A percentile compares a stretch with the other conserved stretches of the same genome.
These are phyloP conservation scores for Cinclus cinclus DNA, from an alignment of 2,113 vertebrate genomes.

Conservation along the genomic window DNA sequence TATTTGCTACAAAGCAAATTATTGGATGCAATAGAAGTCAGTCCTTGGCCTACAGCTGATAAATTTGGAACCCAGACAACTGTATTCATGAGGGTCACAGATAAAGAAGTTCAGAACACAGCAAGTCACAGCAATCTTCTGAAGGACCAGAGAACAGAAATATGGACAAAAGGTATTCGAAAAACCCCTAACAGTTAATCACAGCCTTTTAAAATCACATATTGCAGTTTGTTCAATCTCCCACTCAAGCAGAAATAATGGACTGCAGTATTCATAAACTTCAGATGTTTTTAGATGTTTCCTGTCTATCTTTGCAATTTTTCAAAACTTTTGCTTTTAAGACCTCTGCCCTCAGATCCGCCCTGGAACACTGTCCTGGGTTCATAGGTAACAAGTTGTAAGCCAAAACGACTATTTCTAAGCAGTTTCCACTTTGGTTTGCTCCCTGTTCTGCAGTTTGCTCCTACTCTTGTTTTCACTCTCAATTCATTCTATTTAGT, in stretches of 20 bases:
- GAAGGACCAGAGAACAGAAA: neutral
- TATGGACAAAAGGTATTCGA: neutral
- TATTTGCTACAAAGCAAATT: neutral
- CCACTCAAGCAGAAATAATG: neutral
- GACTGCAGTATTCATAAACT: neutral
- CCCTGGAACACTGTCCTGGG: neutral
- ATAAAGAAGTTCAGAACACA: neutral
- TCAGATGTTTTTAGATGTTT: neutral
- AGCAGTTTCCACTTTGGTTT: neutral
- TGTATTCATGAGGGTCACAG: neutral
- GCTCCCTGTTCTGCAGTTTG: neutral
- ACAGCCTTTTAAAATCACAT: rapidly evolving
- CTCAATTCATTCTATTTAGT: neutral
- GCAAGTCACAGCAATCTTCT: neutral
- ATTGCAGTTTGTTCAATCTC: neutral
- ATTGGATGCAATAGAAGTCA: neutral
- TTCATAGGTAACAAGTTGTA: neutral
- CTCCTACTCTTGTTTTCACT: neutral
- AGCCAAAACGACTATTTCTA: neutral
- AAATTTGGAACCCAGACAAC: neutral
- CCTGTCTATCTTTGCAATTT: neutral
- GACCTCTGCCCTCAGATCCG: neutral
- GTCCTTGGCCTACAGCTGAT: neutral
- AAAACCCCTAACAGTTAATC: neutral
- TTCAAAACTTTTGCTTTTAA: neutral